phyloP scores from a whole-genome alignment of 1,140 invertebrate genomes.

The Chymomyza costata region DNA sequence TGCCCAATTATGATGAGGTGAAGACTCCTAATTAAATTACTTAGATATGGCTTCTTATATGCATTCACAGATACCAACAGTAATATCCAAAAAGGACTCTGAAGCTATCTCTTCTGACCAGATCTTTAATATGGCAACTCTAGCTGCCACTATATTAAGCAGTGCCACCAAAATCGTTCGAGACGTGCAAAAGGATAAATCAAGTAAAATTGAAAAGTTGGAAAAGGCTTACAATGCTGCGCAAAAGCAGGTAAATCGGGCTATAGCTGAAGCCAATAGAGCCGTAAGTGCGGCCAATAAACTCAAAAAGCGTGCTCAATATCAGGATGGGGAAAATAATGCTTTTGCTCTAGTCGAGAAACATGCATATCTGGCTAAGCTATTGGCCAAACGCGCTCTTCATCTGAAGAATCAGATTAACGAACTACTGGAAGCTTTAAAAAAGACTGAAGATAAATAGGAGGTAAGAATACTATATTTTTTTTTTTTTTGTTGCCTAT shows the following conservation, averaged over 20 bases:
- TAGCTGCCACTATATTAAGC: constrained; percentile 18
- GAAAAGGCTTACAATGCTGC: constrained; percentile 23
- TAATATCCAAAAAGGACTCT: too few relatives aligned
- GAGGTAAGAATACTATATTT: too few relatives aligned
- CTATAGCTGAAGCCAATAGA: constrained; percentile 34
- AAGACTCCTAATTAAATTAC: too few relatives aligned
- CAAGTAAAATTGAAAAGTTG: constrained; percentile 3
- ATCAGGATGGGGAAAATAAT: constrained; percentile 5
- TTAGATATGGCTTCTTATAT: too few relatives aligned
- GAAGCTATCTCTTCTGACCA: too few relatives aligned
- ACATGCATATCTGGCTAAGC: constrained; percentile 39
- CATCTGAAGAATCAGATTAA: constrained; percentile 39
- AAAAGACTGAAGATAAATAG: constrained; percentile 9
- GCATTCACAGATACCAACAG: too few relatives aligned
- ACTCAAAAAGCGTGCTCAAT: constrained; percentile 14
- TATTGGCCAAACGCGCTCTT: constrained; percentile 36
- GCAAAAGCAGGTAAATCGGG: constrained; percentile 18
- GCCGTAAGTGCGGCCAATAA: constrained; percentile 34
- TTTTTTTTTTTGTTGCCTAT: too few relatives aligned
- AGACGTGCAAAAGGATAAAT: constrained; percentile 1
- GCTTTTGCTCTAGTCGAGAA: constrained; percentile 39
- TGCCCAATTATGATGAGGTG: too few relatives aligned
- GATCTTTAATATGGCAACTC: constrained; percentile 29
- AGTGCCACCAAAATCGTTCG: constrained; percentile 29
- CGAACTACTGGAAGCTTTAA: constrained; percentile 26